A percentile compares a stretch with the other conserved stretches of the same genome.
Evolutionary conservation across 2,113 vertebrate genomes (phyloP).

Genomic region (Myxocyprinus asiaticus): DNA sequence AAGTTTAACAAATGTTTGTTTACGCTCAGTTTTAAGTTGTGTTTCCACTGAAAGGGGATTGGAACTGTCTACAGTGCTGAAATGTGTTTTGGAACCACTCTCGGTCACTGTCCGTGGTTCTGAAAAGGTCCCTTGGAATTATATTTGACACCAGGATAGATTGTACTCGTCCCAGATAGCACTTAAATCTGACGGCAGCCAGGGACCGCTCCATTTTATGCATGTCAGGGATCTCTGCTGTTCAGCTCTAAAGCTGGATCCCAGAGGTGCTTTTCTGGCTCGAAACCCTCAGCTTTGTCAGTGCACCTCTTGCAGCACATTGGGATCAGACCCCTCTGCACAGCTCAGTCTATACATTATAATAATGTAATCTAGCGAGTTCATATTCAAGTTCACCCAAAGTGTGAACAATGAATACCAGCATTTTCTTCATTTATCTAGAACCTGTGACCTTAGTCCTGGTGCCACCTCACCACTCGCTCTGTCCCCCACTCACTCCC

Average conservation of each 20-base stretch:
- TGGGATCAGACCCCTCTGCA: not conserved
- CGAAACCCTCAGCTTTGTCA: not conserved
- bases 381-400: conserved; percentile 2
- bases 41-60: not conserved
- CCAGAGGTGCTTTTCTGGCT: conserved; percentile 6
- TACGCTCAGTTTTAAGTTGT: not conserved
- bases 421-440: not conserved
- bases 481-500: not conserved
- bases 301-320: not conserved
- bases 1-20: not conserved
- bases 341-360: not conserved
- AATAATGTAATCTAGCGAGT: not conserved
- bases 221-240: conserved; percentile 41
- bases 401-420: not conserved
- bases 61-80: conserved; percentile 49
- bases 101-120: conserved; percentile 66
- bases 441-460: no score
- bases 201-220: conserved; percentile 60
- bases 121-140: conserved; percentile 58
- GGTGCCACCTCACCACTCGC: no score
- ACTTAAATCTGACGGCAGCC: conserved; percentile 56
- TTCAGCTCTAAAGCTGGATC: conserved; percentile 11
- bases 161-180: conserved; percentile 66
- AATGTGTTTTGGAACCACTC: conserved; percentile 4
- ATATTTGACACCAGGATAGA: conserved; percentile 58